Conservation (phyloP, 2,797 vertebrate species). For the Pogoniulus pusillus region DNA sequence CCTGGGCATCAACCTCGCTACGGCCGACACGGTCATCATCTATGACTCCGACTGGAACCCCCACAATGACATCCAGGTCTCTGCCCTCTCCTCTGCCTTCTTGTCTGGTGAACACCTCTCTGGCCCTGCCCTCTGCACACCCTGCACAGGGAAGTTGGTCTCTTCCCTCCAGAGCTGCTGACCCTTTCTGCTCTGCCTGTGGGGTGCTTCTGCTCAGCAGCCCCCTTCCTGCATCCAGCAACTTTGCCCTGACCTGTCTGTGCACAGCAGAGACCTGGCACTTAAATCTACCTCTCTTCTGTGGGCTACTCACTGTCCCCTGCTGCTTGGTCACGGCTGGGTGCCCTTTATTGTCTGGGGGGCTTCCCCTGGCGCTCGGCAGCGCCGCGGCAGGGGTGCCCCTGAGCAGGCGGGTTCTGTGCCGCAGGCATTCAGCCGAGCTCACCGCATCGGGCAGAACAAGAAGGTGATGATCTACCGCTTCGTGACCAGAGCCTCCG, state of each 20-base stretch:
- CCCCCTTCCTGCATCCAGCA: not conserved
- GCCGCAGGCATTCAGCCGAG: conserved; percentile 92
- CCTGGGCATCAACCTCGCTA: conserved; percentile 95
- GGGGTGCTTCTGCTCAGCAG: not conserved
- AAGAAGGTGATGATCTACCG: conserved; percentile 99
- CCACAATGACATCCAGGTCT: conserved; percentile 96
- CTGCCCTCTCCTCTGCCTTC: conserved; percentile 20
- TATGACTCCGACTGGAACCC: conserved; percentile 99
- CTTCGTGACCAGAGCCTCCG: conserved; percentile 94
- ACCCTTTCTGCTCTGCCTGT: not conserved
- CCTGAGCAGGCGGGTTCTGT: fast-evolving
- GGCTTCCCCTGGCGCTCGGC: not conserved
- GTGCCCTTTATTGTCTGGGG: not conserved
- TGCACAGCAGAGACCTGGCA: not conserved
- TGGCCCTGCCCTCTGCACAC: not conserved
- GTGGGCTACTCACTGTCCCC: not conserved
- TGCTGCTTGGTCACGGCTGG: not conserved
- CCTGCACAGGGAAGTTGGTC: not conserved
- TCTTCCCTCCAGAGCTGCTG: not conserved
- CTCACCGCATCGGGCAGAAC: conserved; percentile 96
- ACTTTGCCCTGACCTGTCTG: not conserved
- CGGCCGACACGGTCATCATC: conserved; percentile 95
- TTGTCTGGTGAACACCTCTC: not conserved
- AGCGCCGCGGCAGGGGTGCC: not conserved
- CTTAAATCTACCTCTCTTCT: not conserved